These are phyloP conservation scores for Periphyllus acericola DNA, from an alignment of 2,888 invertebrate species.

Conservation along the genomic window DNA sequence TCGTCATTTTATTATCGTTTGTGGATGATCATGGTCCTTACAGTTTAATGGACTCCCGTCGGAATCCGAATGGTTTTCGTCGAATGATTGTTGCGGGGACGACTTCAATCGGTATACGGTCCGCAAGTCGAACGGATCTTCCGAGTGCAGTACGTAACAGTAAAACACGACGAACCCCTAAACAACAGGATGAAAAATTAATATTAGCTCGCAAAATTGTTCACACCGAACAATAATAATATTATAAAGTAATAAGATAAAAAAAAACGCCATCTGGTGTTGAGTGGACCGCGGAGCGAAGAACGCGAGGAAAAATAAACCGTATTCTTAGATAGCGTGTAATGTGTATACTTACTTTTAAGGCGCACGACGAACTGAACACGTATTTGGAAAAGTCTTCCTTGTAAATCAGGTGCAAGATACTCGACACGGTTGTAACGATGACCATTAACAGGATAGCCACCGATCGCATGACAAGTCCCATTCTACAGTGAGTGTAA, in stretches of 20 bases:
- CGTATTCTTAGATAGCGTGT: too few species aligned
- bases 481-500: slow-evolving; percentile 69
- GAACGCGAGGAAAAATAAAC: too few species aligned
- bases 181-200: slow-evolving; percentile 56
- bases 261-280: not conserved
- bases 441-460: slow-evolving; percentile 73
- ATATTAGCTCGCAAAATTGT: not conserved
- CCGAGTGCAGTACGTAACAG: slow-evolving; percentile 73
- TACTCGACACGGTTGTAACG: slow-evolving; percentile 73
- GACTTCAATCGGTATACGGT: slow-evolving; percentile 68
- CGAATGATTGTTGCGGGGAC: slow-evolving; percentile 66
- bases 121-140: slow-evolving; percentile 69
- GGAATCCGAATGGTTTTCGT: slow-evolving; percentile 70
- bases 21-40: slow-evolving; percentile 66
- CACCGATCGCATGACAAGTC: slow-evolving; percentile 73
- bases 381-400: slow-evolving; percentile 77
- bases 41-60: slow-evolving; percentile 74
- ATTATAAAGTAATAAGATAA: not conserved
- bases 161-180: slow-evolving; percentile 73
- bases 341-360: slow-evolving; percentile 71
- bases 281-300: not conserved
- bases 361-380: slow-evolving; percentile 80
- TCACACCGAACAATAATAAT: too few species aligned
- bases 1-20: not conserved
- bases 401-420: slow-evolving; percentile 74